Evolutionary conservation across 2,888 invertebrate genomes (phyloP).

Genomic region (Anthophora plumipes): DNA sequence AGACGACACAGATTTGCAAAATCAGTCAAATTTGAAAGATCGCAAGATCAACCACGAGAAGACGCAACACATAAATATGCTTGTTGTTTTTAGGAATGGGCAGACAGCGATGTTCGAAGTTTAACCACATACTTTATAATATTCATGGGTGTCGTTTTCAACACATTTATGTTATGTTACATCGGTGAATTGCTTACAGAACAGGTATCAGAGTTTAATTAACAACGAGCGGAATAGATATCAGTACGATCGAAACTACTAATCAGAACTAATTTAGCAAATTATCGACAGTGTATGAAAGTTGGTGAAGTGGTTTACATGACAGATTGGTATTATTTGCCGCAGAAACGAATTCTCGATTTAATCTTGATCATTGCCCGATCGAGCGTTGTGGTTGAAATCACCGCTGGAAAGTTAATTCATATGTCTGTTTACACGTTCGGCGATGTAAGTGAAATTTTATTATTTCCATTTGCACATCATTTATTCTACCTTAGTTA

Average conservation of each 20-base stretch:
- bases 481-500: no score
- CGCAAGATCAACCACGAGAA: no score
- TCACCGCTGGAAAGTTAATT: slow-evolving; percentile 78
- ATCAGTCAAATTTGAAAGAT: no score
- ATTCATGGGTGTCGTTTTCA: slow-evolving; percentile 57
- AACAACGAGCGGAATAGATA: background rate
- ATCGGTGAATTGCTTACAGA: slow-evolving; percentile 63
- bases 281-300: slow-evolving; percentile 68
- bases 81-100: slow-evolving; percentile 57
- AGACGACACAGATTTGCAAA: no score
- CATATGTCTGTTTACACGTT: slow-evolving; percentile 68
- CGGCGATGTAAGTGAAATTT: background rate
- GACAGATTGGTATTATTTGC: slow-evolving; percentile 76
- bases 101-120: slow-evolving; percentile 32
- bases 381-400: slow-evolving; percentile 66
- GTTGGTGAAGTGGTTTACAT: slow-evolving; percentile 75
- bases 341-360: slow-evolving; percentile 63
- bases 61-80: background rate
- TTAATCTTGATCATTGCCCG: slow-evolving; percentile 72
- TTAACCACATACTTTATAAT: slow-evolving; percentile 49
- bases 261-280: background rate
- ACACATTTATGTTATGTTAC: slow-evolving; percentile 65
- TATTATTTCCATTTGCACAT: background rate
- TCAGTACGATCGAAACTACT: background rate
- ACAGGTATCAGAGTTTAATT: slow-evolving; percentile 55